phyloP scores from a whole-genome alignment of 2,113 vertebrate species.

The Nothocercus nigrocapillus region DNA sequence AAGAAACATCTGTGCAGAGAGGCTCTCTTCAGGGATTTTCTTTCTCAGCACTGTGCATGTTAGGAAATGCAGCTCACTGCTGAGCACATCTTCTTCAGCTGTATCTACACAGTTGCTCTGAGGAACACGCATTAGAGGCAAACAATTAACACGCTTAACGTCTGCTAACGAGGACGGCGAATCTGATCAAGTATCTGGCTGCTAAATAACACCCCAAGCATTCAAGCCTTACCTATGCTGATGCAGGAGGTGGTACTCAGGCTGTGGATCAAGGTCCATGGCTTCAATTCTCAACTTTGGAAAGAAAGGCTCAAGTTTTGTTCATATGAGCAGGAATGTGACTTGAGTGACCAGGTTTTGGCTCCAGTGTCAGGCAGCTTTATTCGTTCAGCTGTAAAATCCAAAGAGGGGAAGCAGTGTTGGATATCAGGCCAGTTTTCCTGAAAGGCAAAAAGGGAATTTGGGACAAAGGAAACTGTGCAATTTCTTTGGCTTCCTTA shows the following conservation, averaged over 20 bases:
- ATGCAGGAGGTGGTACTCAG: too few relatives aligned
- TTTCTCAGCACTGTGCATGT: background rate
- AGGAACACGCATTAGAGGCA: background rate
- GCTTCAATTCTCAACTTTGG: background rate
- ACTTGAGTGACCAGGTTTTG: background rate
- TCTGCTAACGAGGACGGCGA: background rate
- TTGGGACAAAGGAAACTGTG: background rate
- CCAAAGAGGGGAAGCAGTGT: background rate
- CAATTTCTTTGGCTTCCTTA: background rate
- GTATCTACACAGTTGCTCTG: background rate
- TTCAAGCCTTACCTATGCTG: rapidly evolving
- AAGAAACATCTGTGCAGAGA: background rate
- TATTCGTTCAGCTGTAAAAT: background rate
- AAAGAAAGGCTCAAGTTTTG: background rate
- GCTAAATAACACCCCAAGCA: background rate
- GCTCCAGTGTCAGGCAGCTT: background rate
- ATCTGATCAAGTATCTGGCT: background rate
- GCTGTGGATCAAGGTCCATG: background rate
- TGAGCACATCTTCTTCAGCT: background rate
- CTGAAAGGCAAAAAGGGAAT: background rate
- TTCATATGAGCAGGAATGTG: background rate
- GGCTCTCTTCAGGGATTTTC: background rate
- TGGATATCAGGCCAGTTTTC: background rate
- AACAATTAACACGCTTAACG: background rate
- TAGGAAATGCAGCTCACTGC: background rate